These are phyloP conservation scores for Micoletzkya japonica DNA, from an alignment of 2,888 invertebrate species.

Conservation along the genomic window DNA sequence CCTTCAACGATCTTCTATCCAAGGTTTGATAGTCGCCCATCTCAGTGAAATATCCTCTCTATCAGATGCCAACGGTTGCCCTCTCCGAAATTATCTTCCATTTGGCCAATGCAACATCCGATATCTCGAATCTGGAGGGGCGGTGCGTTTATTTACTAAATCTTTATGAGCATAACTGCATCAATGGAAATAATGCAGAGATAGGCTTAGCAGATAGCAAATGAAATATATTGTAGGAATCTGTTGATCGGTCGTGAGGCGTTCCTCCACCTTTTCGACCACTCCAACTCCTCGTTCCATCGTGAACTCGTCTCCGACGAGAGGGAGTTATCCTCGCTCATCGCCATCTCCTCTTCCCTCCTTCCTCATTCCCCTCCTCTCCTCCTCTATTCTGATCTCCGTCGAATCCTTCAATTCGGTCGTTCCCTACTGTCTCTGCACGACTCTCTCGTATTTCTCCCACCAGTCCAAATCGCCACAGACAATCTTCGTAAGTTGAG, in stretches of 20 bases:
- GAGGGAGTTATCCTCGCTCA: too few species aligned
- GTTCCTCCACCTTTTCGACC: slow-evolving; percentile 36
- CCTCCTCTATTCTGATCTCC: slow-evolving; percentile 16
- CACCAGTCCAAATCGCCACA: slow-evolving; percentile 13
- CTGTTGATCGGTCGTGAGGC: slow-evolving; percentile 45
- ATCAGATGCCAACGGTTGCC: slow-evolving; percentile 16
- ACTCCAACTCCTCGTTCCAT: too few species aligned
- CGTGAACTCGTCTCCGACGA: too few species aligned
- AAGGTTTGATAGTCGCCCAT: background rate
- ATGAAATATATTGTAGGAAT: slow-evolving; percentile 34
- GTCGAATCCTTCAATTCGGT: slow-evolving; percentile 6
- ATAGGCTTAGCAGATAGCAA: background rate
- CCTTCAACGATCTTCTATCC: slow-evolving; percentile 17
- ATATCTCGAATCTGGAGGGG: slow-evolving; percentile 10
- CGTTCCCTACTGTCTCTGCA: slow-evolving; percentile 6
- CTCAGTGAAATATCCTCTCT: background rate
- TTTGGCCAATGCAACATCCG: slow-evolving; percentile 10
- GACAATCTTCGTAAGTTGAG: slow-evolving; percentile 9
- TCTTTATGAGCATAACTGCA: too few species aligned
- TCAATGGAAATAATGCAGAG: too few species aligned
- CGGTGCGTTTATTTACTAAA: background rate
- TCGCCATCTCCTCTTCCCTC: background rate
- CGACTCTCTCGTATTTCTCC: slow-evolving; percentile 6
- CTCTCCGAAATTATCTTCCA: slow-evolving; percentile 8
- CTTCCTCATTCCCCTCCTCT: slow-evolving; percentile 25